Percentiles rank a stretch among this genome's conserved stretches.
phyloP scores from a whole-genome alignment of 2,888 invertebrate species.

The Epinotia brunnichana region DNA sequence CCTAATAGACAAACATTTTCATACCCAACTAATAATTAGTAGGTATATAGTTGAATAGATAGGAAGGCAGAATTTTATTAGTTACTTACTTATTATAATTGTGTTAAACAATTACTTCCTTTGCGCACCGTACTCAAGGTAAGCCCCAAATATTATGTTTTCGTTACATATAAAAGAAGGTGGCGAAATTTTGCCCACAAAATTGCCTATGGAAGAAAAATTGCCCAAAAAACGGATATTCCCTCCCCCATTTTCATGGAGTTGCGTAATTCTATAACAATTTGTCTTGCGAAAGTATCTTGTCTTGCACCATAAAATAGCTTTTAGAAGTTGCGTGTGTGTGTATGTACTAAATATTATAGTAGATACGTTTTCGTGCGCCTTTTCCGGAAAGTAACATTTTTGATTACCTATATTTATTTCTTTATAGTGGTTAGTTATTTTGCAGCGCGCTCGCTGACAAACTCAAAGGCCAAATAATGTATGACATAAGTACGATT shows the following conservation, averaged over 20 bases:
- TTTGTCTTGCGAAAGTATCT: slow-evolving; percentile 33
- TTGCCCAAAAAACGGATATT: slow-evolving; percentile 29
- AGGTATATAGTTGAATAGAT: too few species aligned
- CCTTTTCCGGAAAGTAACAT: too few species aligned
- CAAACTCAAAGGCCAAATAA: too few species aligned
- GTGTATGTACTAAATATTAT: neutral
- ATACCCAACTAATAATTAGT: too few species aligned
- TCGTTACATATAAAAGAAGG: slow-evolving; percentile 42
- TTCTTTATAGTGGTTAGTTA: too few species aligned
- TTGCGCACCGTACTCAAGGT: slow-evolving; percentile 32
- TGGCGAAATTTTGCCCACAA: slow-evolving; percentile 34
- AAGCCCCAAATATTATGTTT: slow-evolving; percentile 37
- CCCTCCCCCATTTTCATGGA: slow-evolving; percentile 26
- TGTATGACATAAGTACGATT: too few species aligned
- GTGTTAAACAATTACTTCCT: neutral
- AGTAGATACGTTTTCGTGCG: too few species aligned
- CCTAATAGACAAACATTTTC: too few species aligned
- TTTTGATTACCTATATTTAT: too few species aligned
- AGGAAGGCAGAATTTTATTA: neutral
- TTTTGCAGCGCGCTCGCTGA: too few species aligned
- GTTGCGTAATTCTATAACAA: slow-evolving; percentile 30
- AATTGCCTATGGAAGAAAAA: slow-evolving; percentile 41
- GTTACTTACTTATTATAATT: neutral
- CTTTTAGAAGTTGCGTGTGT: neutral
- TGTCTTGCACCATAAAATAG: slow-evolving; percentile 8